These are phyloP conservation scores for Sander lucioperca DNA, from an alignment of 2,113 vertebrate species.

Conservation along the genomic window DNA sequence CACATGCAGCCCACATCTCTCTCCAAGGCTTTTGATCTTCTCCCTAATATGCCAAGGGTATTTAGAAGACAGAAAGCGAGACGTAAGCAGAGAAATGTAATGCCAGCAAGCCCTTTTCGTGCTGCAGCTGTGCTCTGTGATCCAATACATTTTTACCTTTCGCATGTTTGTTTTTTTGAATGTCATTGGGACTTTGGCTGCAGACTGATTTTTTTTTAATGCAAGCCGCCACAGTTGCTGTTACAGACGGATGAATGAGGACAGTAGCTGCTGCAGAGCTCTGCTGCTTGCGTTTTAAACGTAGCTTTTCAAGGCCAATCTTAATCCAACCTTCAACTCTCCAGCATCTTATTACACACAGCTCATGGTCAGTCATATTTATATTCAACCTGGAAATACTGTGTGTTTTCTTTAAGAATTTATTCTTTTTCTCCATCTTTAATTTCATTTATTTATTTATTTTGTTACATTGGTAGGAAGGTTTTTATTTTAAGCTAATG, in stretches of 20 bases:
- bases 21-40: constrained; percentile 62
- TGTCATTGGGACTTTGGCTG: constrained; percentile 9
- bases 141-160: constrained; percentile 13
- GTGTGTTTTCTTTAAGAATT: neutral
- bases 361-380: neutral
- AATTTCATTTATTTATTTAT: neutral
- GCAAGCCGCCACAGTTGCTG: neutral
- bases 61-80: constrained; percentile 68
- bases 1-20: constrained; percentile 32
- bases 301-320: neutral
- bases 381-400: neutral
- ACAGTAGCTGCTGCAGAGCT: constrained; percentile 28
- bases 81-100: constrained; percentile 33
- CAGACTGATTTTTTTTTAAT: constrained; percentile 19
- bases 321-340: neutral
- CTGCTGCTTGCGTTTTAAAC: neutral
- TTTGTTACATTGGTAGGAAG: neutral
- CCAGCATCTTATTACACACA: neutral
- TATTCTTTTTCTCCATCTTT: neutral
- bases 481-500: neutral
- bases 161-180: constrained; percentile 7
- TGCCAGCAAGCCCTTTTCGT: constrained; percentile 4
- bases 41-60: constrained; percentile 62
- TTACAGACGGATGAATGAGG: constrained; percentile 27
- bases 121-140: constrained; percentile 37